Conservation (phyloP, 1,140 invertebrate species). For the Trichomalopsis sarcophagae region DNA sequence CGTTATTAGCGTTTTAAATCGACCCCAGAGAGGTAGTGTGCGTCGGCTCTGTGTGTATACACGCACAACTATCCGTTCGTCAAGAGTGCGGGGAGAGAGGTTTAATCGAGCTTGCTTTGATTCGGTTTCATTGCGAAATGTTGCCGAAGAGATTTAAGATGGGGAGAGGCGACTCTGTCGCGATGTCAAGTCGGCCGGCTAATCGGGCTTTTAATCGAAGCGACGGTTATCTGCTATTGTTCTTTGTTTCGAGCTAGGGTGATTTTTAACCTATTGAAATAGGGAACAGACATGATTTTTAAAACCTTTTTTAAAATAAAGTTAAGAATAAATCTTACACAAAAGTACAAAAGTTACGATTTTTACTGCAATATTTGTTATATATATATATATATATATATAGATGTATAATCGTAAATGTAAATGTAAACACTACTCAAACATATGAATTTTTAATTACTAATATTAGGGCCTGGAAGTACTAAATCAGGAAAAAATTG, state of each 20-base stretch:
- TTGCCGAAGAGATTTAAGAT: neutral
- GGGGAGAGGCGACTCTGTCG: neutral
- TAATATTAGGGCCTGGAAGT: no score
- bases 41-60: neutral
- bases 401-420: no score
- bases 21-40: neutral
- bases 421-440: no score
- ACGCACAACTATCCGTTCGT: neutral
- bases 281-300: no score
- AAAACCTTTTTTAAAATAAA: no score
- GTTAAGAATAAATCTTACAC: no score
- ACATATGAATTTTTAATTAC: no score
- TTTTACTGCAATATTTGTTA: no score
- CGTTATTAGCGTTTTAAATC: constrained; percentile 24
- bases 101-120: constrained; percentile 52
- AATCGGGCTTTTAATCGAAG: neutral
- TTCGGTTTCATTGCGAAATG: constrained; percentile 41
- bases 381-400: no score
- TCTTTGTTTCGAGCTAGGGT: neutral
- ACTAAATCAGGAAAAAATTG: no score
- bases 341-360: no score
- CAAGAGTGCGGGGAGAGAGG: neutral
- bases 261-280: no score
- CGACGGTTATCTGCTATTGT: neutral
- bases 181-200: neutral